phyloP scores from a whole-genome alignment of 2,113 vertebrate species.

The Onychorhynchus coronatus region DNA sequence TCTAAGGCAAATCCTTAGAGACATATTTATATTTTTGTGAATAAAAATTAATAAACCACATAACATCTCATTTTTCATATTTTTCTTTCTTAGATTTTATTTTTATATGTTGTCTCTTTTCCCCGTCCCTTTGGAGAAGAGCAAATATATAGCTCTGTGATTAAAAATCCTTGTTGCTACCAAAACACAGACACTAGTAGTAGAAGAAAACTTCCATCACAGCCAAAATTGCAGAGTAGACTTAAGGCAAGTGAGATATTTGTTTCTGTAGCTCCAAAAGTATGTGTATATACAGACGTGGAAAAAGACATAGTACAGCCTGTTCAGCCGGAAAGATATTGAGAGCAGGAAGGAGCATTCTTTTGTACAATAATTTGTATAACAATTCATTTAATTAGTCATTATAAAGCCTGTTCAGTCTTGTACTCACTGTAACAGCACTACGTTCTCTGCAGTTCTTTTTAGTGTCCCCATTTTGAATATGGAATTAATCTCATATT shows the following conservation, averaged over 20 bases:
- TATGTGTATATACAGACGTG: neutral
- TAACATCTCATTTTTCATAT: neutral
- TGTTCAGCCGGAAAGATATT: neutral
- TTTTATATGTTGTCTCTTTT: neutral
- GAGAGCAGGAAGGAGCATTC: neutral
- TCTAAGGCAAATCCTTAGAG: neutral
- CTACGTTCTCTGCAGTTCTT: neutral
- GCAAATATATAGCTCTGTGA: neutral
- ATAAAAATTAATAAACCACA: neutral
- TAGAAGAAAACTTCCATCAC: neutral
- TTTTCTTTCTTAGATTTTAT: neutral
- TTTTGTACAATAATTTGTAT: neutral
- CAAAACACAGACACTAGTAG: neutral
- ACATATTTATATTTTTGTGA: neutral
- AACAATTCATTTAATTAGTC: neutral
- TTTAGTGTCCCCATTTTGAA: neutral
- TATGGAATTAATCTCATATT: neutral
- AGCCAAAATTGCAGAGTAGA: neutral
- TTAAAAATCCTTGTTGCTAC: neutral
- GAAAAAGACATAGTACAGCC: neutral
- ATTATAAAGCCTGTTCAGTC: neutral
- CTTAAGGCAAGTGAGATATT: neutral
- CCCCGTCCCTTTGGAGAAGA: neutral
- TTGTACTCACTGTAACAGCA: neutral
- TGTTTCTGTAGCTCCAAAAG: neutral